Evolutionary conservation across 64 coral and sea anemone species (phyloP), one percentile per base, ranked within the genome.

Genomic region (Montipora sp.): DNA sequence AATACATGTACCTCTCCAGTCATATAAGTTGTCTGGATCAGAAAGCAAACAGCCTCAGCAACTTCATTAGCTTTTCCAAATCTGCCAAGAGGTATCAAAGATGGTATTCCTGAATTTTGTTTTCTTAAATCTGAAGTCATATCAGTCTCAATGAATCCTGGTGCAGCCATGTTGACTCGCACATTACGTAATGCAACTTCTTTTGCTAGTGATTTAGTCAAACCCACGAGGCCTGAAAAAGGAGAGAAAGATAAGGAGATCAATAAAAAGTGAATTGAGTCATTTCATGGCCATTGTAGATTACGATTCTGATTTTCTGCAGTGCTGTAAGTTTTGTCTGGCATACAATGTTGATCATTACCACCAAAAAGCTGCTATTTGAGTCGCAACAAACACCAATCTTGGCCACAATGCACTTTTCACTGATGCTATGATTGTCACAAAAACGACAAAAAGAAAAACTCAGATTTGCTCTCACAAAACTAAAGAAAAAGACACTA

Each of bases 131-230:
- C 53, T 5, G 80, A 73, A 50, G 95, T 96, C 95, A 96, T 93
- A 51, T 90, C 90, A 43, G 95, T 86, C 55, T 82, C 81, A 69
- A 96, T 89, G 7, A 85, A 90, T 21, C 95, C 95, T 80, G 95
- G 95, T 65, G 90, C 95, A 65, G 93, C 90, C 78, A 96, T 87
- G 78, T 96, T 96, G 12, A 96, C 87, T 43, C 84, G 16, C 27
- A 96, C 68, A 59, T 91, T 89, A 27, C 79, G 59, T 77, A 87
- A 75, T 43, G 95, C 95, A 51, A 96, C 80, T 80, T 96, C 95
- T 74, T 93, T 96, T 50, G 95, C 95, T 47, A 96, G 6, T 60
- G 95, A 96, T 48, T 93, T 96, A 46, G 90, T 96, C 73, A 96
- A 96, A 83, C 95, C 90, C 8, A 96, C 75, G 71, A 93, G 84